Base-by-base conservation (phyloP, 2,113 vertebrate species). In the Anoplopoma fimbria region DNA sequence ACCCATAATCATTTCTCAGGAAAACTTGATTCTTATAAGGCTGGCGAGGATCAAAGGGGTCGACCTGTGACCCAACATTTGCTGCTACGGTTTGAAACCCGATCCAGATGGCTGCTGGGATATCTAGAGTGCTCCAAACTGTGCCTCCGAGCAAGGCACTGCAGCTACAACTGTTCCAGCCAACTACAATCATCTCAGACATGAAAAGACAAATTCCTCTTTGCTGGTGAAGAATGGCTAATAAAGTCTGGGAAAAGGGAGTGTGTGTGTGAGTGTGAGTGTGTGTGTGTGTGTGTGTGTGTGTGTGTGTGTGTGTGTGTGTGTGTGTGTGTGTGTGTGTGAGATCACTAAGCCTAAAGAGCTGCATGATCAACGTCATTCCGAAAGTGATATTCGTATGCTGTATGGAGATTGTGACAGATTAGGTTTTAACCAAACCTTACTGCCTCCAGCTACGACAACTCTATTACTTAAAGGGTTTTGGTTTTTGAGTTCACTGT, bases 91-190 rank as follows among this genome's bases (percentile, higher is more conserved):
- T 53, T 10, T 36, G 61, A 67, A 67, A 80, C 67, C 65, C 33
- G 67, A 75, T n/a, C 5, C 58, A 4, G 29, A 3, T 25, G 72
- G 53, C 69, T 77, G 77, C 65, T 74, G 27, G 34, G 8, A 58
- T 47, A 25, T 61, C 40, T 23, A 40, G n/a, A 19, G 53, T n/a
- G 40, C 19, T 49, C 42, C 4, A 2, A 45, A 42, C 57, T 34
- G 49, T 73, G 78, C 57, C 62, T 23, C 29, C 2, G 55, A 51
- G 85, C 84, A 84, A 86, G 73, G 69, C 84, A 79, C 5, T 36
- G 9, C 62, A 58, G 75, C 60, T 29, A 36, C 1, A 34, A 49
- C 42, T 57, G 65, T 61, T 42, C 15, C 7, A 19, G 69, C 61
- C 31, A 23, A 47, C 82, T 75, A 68, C 42, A 65, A 79, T 79